phyloP scores from a whole-genome alignment of 2,888 invertebrate species.

The Priocnemis perturbator region DNA sequence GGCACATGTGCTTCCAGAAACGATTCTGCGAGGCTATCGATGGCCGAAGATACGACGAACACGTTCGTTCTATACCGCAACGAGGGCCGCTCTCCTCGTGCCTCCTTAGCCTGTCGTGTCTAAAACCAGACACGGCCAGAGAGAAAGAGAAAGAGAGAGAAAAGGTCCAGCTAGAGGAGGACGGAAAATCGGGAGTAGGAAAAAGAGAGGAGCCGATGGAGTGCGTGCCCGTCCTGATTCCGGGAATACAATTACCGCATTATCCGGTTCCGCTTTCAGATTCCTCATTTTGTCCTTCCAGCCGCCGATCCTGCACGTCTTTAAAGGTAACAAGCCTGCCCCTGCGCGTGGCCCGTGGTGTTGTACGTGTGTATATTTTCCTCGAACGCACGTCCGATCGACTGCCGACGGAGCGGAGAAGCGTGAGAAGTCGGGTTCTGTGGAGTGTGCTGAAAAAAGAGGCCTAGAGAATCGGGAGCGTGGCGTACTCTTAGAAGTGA shows the following conservation, averaged over 20 bases:
- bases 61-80: background rate
- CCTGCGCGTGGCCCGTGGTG: slow-evolving; percentile 8
- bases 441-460: too few relatives aligned
- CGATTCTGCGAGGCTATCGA: slow-evolving; percentile 6
- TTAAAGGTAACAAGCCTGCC: slow-evolving; percentile 8
- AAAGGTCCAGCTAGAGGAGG: too few relatives aligned
- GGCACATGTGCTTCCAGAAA: slow-evolving; percentile 8
- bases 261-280: slow-evolving; percentile 65
- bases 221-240: slow-evolving; percentile 58
- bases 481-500: too few relatives aligned
- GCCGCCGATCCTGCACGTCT: slow-evolving; percentile 28
- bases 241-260: slow-evolving; percentile 63
- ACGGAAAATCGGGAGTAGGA: background rate
- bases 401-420: background rate
- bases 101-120: slow-evolving; percentile 1
- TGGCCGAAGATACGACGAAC: background rate
- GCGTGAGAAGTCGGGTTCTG: too few relatives aligned
- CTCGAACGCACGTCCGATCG: background rate
- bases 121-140: background rate
- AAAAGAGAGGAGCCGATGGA: slow-evolving; percentile 42
- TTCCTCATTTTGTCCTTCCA: slow-evolving; percentile 57
- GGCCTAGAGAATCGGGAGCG: too few relatives aligned
- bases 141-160: too few relatives aligned
- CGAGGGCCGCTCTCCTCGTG: background rate
- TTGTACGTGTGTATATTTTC: slow-evolving; percentile 9